These are phyloP conservation scores for Rapana venosa DNA, from an alignment of 2,888 invertebrate genomes.

Conservation along the genomic window DNA sequence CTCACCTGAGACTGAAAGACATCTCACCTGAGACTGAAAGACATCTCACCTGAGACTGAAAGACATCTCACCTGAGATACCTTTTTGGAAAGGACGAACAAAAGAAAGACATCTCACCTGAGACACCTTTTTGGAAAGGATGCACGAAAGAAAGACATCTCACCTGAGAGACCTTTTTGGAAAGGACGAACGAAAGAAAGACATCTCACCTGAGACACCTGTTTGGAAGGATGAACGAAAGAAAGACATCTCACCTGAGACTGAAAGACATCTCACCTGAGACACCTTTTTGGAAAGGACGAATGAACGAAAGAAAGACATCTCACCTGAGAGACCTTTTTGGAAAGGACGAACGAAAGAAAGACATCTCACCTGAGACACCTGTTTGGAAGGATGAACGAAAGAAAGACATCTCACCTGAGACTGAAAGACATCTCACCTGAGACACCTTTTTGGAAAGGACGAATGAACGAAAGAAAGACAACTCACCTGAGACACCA, in stretches of 20 bases:
- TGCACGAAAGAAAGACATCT: slow-evolving; percentile 47
- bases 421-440: slow-evolving; percentile 60
- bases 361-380: slow-evolving; percentile 80
- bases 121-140: slow-evolving; percentile 87
- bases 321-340: slow-evolving; percentile 84
- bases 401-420: no score
- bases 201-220: slow-evolving; percentile 82
- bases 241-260: no score
- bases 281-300: slow-evolving; percentile 92
- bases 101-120: slow-evolving; percentile 70
- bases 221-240: no score
- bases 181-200: slow-evolving; percentile 78
- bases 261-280: slow-evolving; percentile 69
- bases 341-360: slow-evolving; percentile 83
- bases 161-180: slow-evolving; percentile 86
- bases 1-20: slow-evolving; percentile 80
- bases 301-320: not conserved
- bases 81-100: slow-evolving; percentile 87
- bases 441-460: slow-evolving; percentile 89
- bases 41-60: slow-evolving; percentile 78
- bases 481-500: slow-evolving; percentile 82
- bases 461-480: not conserved
- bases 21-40: not conserved
- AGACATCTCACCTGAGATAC: slow-evolving; percentile 81
- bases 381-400: slow-evolving; percentile 94